phyloP scores from a whole-genome alignment of 2,113 vertebrate genomes.

The Seriola aureovittata region DNA sequence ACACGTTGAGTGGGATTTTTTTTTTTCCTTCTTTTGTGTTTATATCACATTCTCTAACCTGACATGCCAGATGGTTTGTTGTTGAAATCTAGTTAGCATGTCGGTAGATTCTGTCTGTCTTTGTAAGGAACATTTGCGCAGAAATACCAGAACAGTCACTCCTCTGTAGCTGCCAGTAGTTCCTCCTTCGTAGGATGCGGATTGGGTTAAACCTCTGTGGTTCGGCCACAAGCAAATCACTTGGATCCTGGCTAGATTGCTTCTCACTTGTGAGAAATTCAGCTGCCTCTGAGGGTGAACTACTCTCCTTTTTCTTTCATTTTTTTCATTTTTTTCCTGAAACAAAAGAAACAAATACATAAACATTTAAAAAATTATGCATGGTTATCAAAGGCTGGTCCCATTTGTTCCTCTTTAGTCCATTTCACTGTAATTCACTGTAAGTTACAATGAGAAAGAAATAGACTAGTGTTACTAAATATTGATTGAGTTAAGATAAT shows the following conservation, averaged over 20 bases:
- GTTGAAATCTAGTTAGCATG: no score
- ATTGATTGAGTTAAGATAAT: slow-evolving; percentile 38
- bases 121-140: no score
- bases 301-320: accelerated
- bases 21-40: neutral
- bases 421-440: neutral
- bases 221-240: no score
- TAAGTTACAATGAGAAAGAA: slow-evolving; percentile 9
- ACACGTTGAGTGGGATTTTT: no score
- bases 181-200: no score
- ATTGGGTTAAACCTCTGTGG: no score
- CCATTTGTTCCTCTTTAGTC: neutral
- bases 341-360: neutral
- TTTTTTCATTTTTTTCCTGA: neutral
- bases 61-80: no score
- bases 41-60: neutral
- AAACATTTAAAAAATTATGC: neutral
- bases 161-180: no score
- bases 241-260: no score
- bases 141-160: no score
- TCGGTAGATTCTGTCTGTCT: no score
- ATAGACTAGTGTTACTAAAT: slow-evolving; percentile 20
- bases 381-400: neutral
- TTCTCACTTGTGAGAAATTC: no score
- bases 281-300: neutral